Percentiles rank a stretch among this genome's conserved stretches.
Evolutionary conservation across 2,888 invertebrate genomes (phyloP).

Genomic region (Orthonychiurus folsomi): DNA sequence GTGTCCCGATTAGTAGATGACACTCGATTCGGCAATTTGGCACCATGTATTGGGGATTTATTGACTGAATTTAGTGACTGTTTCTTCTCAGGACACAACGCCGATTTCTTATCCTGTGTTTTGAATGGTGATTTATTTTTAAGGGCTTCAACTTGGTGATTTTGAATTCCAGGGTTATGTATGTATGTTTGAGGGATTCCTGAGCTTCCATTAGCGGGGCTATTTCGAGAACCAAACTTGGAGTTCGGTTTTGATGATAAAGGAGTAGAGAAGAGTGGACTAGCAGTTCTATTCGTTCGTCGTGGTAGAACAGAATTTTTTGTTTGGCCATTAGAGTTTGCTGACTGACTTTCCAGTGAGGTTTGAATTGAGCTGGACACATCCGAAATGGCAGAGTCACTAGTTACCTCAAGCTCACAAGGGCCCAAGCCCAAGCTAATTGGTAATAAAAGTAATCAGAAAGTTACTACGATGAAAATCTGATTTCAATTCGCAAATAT

Average conservation of each 20-base stretch:
- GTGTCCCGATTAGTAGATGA: neutral
- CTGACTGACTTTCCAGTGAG: neutral
- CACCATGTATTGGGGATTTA: neutral
- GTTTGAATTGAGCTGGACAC: slow-evolving; percentile 16
- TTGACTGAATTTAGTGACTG: neutral
- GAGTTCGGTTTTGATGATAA: neutral
- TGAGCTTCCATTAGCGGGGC: neutral
- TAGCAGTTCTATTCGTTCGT: neutral
- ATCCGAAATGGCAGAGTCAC: slow-evolving; percentile 30
- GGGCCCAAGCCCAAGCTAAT: no score
- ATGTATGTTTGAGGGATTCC: no score
- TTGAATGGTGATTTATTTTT: neutral
- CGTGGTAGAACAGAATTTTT: neutral
- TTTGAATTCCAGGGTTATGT: no score
- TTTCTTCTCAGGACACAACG: neutral
- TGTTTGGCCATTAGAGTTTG: neutral
- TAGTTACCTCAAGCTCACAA: slow-evolving; percentile 17
- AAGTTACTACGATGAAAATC: no score
- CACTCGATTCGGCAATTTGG: neutral
- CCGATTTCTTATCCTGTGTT: neutral
- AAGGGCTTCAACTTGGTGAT: neutral
- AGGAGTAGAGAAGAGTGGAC: neutral
- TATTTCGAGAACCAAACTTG: neutral
- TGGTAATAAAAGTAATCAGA: no score
- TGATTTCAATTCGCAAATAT: no score